Conservation (phyloP, 2,888 invertebrate species). For the Callosobruchus maculatus region DNA sequence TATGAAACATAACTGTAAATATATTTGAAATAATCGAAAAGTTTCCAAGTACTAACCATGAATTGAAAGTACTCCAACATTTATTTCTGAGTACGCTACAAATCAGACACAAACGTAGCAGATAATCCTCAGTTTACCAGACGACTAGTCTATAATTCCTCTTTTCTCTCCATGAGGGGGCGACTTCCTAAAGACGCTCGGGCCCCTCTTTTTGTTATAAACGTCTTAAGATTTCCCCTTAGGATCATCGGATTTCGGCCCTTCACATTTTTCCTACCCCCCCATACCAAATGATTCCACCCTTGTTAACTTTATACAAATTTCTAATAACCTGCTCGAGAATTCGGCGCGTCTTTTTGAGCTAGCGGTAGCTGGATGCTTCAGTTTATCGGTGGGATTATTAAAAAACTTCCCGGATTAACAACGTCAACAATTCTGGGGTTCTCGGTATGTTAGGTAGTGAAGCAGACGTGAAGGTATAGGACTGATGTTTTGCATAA, state of each 20-base stretch:
- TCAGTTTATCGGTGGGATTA: neutral
- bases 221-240: constrained; percentile 9
- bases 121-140: neutral
- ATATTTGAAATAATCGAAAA: too few relatives aligned
- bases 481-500: too few relatives aligned
- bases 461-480: neutral
- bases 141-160: neutral
- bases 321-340: constrained; percentile 9
- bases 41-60: too few relatives aligned
- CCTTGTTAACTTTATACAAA: constrained; percentile 26
- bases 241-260: constrained; percentile 15
- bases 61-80: too few relatives aligned
- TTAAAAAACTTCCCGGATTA: neutral
- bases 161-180: neutral
- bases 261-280: constrained; percentile 8
- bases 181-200: constrained; percentile 3
- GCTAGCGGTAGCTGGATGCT: neutral
- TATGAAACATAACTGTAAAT: too few relatives aligned
- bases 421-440: neutral
- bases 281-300: constrained; percentile 17
- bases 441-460: neutral
- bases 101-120: neutral
- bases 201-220: constrained; percentile 17
- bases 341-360: neutral
- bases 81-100: too few relatives aligned